Evolutionary conservation across 2,888 invertebrate genomes (phyloP), one percentile per base, ranked within the genome.

Genomic region (Eudasyphora cyanicolor): DNA sequence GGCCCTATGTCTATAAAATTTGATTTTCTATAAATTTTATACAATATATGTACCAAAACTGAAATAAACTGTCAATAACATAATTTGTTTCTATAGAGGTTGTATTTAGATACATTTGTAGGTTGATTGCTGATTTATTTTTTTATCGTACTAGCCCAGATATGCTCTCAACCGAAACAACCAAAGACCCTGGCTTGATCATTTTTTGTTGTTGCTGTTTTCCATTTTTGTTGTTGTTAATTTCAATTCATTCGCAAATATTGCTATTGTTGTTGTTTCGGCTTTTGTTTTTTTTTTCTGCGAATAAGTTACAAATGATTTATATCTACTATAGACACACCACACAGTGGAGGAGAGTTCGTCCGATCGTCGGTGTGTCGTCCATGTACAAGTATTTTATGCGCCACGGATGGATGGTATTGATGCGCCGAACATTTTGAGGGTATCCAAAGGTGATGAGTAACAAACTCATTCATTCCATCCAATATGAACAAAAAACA

Each of bases 131-230:
- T n/a, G n/a, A n/a, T n/a, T n/a, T n/a, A n/a, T n/a, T n/a, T n/a
- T n/a, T n/a, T n/a, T n/a, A n/a, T n/a, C 42, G 42, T 42, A 90
- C 89, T 91, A 91, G 91, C 90, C 90, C 87, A 90, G 89, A 89
- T 90, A 89, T 86, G 88, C 91, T 88, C 86, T 90, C 90, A 90
- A 91, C 88, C 90, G 88, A 89, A 90, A 84, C 82, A 85, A 73
- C 84, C 81, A 87, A 90, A 91, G 91, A 91, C 90, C 90, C 90
- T 90, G 90, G 88, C 87, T 88, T 77, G 77, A 84, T 81, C 27
- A 51, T 75, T 79, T 74, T 73, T 71, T 83, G 70, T 71, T n/a
- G n/a, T n/a, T 76, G 29, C 38, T 70, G 64, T 81, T 24, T 60
- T 77, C 8, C 69, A 8, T 73, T 64, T 64, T 74, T 79, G 49